Percentiles rank a stretch among this genome's conserved stretches.
Evolutionary conservation across 2,113 vertebrate species (phyloP).

Genomic region (Dicrurus megarhynchus): DNA sequence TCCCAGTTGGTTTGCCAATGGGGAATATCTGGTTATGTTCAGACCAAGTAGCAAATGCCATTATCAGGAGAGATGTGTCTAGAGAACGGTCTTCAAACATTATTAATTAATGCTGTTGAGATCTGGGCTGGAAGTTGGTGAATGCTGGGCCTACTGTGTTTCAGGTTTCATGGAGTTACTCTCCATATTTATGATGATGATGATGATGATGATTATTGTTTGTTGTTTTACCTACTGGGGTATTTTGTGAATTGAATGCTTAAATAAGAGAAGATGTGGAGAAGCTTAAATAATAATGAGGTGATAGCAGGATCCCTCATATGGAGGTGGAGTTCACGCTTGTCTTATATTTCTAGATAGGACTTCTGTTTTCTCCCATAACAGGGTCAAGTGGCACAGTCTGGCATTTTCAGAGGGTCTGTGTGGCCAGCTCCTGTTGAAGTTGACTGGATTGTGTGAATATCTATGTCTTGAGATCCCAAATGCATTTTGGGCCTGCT

Average conservation of each 20-base stretch:
- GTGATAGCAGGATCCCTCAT: neutral
- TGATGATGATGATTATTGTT: neutral
- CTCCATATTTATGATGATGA: neutral
- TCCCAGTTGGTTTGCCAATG: neutral
- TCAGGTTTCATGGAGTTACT: neutral
- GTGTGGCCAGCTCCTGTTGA: neutral
- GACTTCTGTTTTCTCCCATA: neutral
- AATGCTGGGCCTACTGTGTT: neutral
- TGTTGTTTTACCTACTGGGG: neutral
- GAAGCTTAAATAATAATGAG: neutral
- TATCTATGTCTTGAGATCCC: accelerated
- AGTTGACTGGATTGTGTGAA: neutral
- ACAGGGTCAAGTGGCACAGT: neutral
- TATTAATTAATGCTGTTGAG: neutral
- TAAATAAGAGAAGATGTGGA: neutral
- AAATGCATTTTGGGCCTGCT: neutral
- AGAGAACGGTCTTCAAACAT: neutral
- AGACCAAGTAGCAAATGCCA: neutral
- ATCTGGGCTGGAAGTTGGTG: neutral
- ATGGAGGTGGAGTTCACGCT: neutral
- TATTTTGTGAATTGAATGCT: neutral
- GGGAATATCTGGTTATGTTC: neutral
- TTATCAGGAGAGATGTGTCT: neutral
- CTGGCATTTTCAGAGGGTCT: neutral
- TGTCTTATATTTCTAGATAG: neutral